Conservation (phyloP, 2,113 vertebrate species). For the Podocnemis expansa region DNA sequence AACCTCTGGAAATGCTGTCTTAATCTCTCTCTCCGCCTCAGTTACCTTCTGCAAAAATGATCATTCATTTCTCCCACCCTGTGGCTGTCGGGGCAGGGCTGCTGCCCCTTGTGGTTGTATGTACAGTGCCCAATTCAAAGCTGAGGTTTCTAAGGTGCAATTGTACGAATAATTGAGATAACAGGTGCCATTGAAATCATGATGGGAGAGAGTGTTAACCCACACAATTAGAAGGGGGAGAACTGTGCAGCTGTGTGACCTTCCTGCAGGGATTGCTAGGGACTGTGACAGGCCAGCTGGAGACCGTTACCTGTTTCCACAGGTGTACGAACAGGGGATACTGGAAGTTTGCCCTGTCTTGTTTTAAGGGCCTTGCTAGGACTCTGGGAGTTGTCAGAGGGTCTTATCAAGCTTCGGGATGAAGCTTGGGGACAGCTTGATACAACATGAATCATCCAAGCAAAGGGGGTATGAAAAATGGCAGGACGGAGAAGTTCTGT, state of each 20-base stretch:
- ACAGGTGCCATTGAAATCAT: fast-evolving
- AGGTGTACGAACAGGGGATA: background rate
- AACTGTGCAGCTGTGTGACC: background rate
- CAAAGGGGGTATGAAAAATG: background rate
- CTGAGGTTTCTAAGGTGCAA: background rate
- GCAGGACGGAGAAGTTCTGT: fast-evolving
- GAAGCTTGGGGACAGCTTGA: fast-evolving
- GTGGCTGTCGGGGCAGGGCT: background rate
- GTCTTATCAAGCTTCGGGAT: fast-evolving
- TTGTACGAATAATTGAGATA: fast-evolving
- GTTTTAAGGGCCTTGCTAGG: fast-evolving
- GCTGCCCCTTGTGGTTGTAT: background rate
- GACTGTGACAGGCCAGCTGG: background rate
- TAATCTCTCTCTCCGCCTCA: background rate
- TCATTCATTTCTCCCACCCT: background rate
- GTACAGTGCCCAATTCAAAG: background rate
- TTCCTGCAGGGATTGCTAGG: background rate
- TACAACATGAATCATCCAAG: fast-evolving
- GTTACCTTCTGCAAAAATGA: background rate
- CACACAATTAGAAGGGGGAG: fast-evolving
- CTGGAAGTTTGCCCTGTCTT: fast-evolving
- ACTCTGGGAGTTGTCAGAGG: fast-evolving
- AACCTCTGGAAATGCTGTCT: background rate
- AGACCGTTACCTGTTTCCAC: background rate
- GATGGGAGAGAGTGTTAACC: fast-evolving